Evolutionary conservation across 2,888 invertebrate species (phyloP).

Genomic region (Celastrina argiolus): DNA sequence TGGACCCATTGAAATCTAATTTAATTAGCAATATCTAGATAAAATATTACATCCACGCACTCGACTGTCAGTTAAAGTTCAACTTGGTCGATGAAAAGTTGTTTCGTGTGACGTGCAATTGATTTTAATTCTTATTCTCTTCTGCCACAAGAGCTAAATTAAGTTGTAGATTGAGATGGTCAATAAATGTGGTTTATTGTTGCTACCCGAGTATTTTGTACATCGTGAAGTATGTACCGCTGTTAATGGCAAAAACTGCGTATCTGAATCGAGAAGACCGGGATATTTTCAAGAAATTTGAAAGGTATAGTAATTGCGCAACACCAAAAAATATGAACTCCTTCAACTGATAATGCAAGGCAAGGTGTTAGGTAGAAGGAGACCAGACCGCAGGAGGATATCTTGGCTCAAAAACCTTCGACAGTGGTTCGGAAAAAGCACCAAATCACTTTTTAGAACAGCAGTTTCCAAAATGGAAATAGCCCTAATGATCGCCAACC

Average conservation of each 20-base stretch:
- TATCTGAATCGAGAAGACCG: not conserved
- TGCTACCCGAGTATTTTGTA: slow-evolving; percentile 20
- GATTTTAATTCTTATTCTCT: not conserved
- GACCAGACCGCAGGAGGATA: too few species aligned
- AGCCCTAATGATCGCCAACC: too few species aligned
- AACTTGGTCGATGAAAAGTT: slow-evolving; percentile 18
- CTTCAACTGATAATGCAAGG: too few species aligned
- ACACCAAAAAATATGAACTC: too few species aligned
- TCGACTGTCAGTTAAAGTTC: slow-evolving; percentile 16
- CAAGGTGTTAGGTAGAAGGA: too few species aligned
- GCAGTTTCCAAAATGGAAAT: too few species aligned
- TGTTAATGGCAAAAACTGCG: not conserved
- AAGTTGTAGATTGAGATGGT: not conserved
- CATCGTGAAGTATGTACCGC: slow-evolving; percentile 9
- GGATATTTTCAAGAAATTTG: not conserved
- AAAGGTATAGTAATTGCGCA: too few species aligned
- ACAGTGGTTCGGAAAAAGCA: too few species aligned
- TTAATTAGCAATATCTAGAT: slow-evolving; percentile 7
- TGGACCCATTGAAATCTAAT: not conserved
- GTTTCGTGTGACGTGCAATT: not conserved
- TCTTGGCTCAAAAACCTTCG: too few species aligned
- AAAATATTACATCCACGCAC: not conserved
- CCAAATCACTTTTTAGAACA: too few species aligned
- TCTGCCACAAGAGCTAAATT: not conserved
- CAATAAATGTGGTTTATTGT: slow-evolving; percentile 22